Evolutionary conservation across 2,113 vertebrate genomes (phyloP), one percentile per base, ranked within the genome.

Genomic region (Myrmophylax atrothorax): DNA sequence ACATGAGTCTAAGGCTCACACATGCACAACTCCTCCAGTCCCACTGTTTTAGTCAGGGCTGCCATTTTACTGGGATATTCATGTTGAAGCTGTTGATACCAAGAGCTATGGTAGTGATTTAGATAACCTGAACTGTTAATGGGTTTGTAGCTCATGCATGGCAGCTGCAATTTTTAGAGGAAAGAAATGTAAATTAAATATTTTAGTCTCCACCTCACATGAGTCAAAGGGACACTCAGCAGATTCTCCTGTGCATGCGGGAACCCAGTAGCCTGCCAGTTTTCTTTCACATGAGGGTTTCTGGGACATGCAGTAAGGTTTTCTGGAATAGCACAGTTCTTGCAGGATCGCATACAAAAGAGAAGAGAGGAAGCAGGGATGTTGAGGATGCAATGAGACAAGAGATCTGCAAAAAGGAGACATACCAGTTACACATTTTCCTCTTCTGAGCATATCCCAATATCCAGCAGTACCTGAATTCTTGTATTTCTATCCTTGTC

Each of bases 11-110:
- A 17, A 52, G 37, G 16, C 12, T 90, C 44, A 64, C 1, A 0
- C 1, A 0, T 24, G 23, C 0, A 0, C 37, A 74, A 23, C 22
- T 72, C 31, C 49, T 86, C 24, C 64, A 58, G 13, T 67, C 25
- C 37, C 52, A 20, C 24, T 75, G 49, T 64, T 89, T 92, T 82
- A 64, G 20, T 92, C 58, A 84, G 25, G 38, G 49, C 56, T 92
- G 47, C 59, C 3, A 1, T 89, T 90, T 86, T 58, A 63, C n/a
- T 80, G 46, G 5, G n/a, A 63, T 78, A 92, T 87, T 81, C 31
- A 8, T 35, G 19, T n/a, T 69, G 31, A 89, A 78, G 18, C 42
- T 87, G 20, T 59, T 63, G 42, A 70, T 22, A 55, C 31, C 35
- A 37, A 47, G 58, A 84, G 73, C 26, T 11, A 28, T 46, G 47